Evolutionary conservation across 2,888 invertebrate species (phyloP).

Genomic region (Scaptomyza caliginosa): DNA sequence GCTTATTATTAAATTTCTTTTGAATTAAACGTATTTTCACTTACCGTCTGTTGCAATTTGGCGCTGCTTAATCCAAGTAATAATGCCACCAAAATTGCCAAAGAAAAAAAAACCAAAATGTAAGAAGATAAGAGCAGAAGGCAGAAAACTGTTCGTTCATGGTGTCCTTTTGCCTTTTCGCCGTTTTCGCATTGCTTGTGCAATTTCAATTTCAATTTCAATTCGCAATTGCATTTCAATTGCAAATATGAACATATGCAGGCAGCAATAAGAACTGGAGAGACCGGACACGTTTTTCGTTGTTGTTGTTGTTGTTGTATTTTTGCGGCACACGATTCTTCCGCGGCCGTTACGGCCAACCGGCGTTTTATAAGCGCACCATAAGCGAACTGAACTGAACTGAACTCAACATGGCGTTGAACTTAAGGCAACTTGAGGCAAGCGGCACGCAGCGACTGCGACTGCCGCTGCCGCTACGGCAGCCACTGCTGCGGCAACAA

Average conservation of each 20-base stretch:
- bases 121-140: background rate
- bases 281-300: constrained; percentile 22
- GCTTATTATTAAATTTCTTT: constrained; percentile 23
- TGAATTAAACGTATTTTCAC: constrained; percentile 20
- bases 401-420: constrained; percentile 13
- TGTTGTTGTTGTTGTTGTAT: constrained; percentile 4
- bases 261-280: constrained; percentile 34
- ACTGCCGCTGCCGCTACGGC: constrained; percentile 9
- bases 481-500: constrained; percentile 27
- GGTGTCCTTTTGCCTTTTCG: constrained; percentile 18
- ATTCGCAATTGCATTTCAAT: constrained; percentile 36
- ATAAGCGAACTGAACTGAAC: constrained; percentile 62
- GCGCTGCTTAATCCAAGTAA: constrained; percentile 68
- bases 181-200: background rate
- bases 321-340: constrained; percentile 32
- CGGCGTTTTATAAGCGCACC: constrained; percentile 77
- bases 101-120: background rate
- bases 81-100: constrained; percentile 67
- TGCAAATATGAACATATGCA: constrained; percentile 30
- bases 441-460: constrained; percentile 9
- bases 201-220: constrained; percentile 16
- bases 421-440: constrained; percentile 35
- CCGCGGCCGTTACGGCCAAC: constrained; percentile 64
- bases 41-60: constrained; percentile 73
- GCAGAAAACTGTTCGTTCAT: constrained; percentile 46